These are phyloP conservation scores for Acrossocheilus wenchowensis DNA, from an alignment of 2,797 vertebrate genomes.

Conservation along the genomic window DNA sequence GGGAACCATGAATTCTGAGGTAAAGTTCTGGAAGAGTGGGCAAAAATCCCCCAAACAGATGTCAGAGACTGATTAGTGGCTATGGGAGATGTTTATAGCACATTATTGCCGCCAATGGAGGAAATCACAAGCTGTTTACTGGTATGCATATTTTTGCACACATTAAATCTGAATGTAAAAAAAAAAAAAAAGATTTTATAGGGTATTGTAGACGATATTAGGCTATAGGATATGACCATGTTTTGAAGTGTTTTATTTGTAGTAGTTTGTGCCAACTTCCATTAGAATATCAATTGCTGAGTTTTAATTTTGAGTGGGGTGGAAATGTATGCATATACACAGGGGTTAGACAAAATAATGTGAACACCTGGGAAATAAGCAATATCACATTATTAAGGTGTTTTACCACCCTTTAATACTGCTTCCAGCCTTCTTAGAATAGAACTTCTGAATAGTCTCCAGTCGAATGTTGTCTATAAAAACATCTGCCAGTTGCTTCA, in stretches of 20 bases:
- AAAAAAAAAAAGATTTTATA: not conserved
- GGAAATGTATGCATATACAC: not conserved
- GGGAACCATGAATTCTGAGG: not conserved
- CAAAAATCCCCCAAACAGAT: not conserved
- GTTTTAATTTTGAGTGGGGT: not conserved
- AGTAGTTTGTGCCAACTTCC: not conserved
- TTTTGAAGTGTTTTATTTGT: too few relatives aligned
- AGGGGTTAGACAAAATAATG: not conserved
- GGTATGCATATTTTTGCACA: slow-evolving; percentile 11
- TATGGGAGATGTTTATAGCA: slow-evolving; percentile 18
- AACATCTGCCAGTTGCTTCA: not conserved
- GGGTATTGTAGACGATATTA: not conserved
- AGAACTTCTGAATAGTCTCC: not conserved
- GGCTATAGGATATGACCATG: too few relatives aligned
- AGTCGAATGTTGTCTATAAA: not conserved
- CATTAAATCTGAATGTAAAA: not conserved
- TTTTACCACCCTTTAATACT: not conserved
- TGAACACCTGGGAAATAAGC: not conserved
- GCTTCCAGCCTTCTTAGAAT: not conserved
- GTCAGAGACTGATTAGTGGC: slow-evolving; percentile 19
- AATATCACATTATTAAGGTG: not conserved
- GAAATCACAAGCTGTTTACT: slow-evolving; percentile 19
- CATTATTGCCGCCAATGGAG: slow-evolving; percentile 7
- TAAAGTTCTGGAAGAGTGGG: slow-evolving; percentile 2
- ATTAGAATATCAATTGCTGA: not conserved